Percentiles rank a stretch among this genome's conserved stretches.
Evolutionary conservation across 2,113 vertebrate species (phyloP).

Genomic region (Orycteropus afer): DNA sequence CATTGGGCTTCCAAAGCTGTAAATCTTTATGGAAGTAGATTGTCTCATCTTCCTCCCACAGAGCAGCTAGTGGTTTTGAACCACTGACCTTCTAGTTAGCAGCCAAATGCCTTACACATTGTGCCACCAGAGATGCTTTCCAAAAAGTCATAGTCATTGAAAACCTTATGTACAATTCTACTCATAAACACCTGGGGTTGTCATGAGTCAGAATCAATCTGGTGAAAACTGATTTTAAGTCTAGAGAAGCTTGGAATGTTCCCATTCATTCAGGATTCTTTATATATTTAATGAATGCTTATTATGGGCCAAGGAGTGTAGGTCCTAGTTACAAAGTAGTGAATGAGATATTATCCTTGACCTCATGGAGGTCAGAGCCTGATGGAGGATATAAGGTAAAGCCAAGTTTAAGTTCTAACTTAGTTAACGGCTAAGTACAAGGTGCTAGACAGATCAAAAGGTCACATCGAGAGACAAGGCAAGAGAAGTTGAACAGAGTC

Average conservation of each 20-base stretch:
- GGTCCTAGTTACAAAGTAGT: not conserved
- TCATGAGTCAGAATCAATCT: not conserved
- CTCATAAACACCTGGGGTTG: not conserved
- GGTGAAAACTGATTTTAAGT: not conserved
- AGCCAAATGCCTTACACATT: too few relatives aligned
- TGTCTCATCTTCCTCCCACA: too few relatives aligned
- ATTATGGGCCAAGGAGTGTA: not conserved
- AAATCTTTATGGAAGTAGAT: too few relatives aligned
- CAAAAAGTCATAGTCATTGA: not conserved
- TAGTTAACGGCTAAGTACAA: not conserved
- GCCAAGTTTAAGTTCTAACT: not conserved
- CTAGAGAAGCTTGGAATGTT: not conserved
- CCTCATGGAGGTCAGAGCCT: not conserved
- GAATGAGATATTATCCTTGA: not conserved
- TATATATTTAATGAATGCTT: constrained; percentile 27
- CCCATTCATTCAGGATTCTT: not conserved
- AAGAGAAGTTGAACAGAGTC: not conserved
- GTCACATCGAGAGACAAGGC: not conserved
- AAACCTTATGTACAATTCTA: not conserved
- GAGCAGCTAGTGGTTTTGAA: too few relatives aligned
- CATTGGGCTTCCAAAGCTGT: too few relatives aligned
- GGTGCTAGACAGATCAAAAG: not conserved
- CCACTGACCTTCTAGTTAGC: too few relatives aligned
- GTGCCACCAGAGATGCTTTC: too few relatives aligned
- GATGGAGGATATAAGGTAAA: not conserved